Evolutionary conservation across 2,113 vertebrate genomes (phyloP), one percentile per base, ranked within the genome.

Genomic region (Melanerpes formicivorus): DNA sequence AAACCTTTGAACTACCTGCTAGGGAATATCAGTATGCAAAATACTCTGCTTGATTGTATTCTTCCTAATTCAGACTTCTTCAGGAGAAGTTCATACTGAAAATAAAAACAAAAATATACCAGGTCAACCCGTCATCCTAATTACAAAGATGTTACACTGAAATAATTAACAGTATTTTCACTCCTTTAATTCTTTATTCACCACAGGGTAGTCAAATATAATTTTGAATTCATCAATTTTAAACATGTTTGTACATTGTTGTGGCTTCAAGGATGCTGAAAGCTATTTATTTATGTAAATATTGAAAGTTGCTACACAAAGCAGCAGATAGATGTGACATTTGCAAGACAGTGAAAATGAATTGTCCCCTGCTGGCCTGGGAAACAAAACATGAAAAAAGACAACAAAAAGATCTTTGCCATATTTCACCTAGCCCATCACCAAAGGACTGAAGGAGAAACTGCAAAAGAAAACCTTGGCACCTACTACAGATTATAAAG

Each of bases 241-340:
- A 69, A 91, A 65, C 56, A 88, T 3, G 1, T 74, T 82, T 79
- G 18, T 83, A 64, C 54, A 77, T 46, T 93, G 60, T 62, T 93
- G 77, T 73, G 54, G 62, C 59, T 79, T 93, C 55, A 54, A 78
- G 76, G 93, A 72, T 9, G 29, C 59, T 64, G 83, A 79, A 88
- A 88, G 77, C 73, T 89, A 79, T 93, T 95, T 90, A 82, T 69
- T 93, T 90, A 90, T 59, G 82, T n/a, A 91, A 87, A 95, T 82
- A 80, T 87, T 86, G 71, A 90, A 82, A 93, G 92, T 15, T 92
- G 40, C 77, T 66, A 84, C 82, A 82, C 79, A 90, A 67, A 90
- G 70, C 81, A 95, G 84, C 80, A 94, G 90, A 84, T 65, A 74
- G 40, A 73, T 19, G 16, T 29, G 63, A 76, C 73, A 86, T 87